These are phyloP conservation scores for Pocillopora damicornis DNA, from an alignment of 64 coral and sea anemone species.

Conservation along the genomic window DNA sequence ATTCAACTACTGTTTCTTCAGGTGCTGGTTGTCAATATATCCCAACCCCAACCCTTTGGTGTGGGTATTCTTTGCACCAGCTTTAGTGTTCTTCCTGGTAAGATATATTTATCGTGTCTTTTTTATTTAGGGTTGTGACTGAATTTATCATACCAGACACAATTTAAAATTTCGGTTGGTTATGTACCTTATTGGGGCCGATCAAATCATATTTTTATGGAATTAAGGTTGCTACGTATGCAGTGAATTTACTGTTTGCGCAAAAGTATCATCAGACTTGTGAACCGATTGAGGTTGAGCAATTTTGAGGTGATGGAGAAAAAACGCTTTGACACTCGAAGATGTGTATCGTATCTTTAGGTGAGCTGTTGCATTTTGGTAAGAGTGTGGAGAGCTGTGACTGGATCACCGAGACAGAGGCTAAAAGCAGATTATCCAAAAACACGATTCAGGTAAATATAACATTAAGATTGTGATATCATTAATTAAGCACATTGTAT, in stretches of 20 bases:
- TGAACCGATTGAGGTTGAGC: too few species aligned
- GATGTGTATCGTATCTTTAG: neutral
- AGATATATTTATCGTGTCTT: neutral
- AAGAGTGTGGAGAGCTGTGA: slow-evolving; percentile 67
- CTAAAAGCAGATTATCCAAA: slow-evolving; percentile 70
- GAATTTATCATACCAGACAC: neutral
- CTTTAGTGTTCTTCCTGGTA: slow-evolving; percentile 61
- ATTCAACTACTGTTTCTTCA: slow-evolving; percentile 1
- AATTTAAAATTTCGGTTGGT: too few species aligned
- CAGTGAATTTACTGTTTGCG: too few species aligned
- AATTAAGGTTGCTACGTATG: too few species aligned
- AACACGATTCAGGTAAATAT: slow-evolving; percentile 72
- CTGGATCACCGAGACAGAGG: slow-evolving; percentile 44
- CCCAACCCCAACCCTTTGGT: slow-evolving; percentile 14
- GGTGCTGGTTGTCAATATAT: slow-evolving; percentile 75
- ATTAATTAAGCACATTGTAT: too few species aligned
- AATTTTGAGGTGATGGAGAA: too few species aligned
- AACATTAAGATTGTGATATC: neutral
- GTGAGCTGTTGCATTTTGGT: slow-evolving; percentile 53
- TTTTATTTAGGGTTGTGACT: neutral
- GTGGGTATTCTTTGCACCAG: slow-evolving; percentile 76
- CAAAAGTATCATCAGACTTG: too few species aligned
- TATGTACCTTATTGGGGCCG: too few species aligned
- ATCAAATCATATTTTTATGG: too few species aligned
- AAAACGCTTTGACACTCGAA: too few species aligned